Percentiles rank a stretch among this genome's conserved stretches.
Conservation (phyloP, 2,888 invertebrate species). For the Drosophila conformis region DNA sequence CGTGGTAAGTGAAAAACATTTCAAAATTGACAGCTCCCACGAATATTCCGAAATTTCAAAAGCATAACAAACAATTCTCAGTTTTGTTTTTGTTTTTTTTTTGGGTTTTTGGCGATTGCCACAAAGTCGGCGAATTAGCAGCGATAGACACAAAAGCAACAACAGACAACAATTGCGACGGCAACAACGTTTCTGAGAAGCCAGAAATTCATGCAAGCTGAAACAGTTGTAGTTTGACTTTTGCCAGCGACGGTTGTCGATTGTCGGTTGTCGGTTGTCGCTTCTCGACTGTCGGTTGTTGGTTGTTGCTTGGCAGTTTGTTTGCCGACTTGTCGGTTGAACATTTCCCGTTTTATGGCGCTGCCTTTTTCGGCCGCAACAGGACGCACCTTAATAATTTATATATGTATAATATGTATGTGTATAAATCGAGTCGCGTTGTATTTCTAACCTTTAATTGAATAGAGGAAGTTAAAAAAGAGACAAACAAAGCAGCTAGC, state of each 20-base stretch:
- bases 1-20: slow-evolving; percentile 7
- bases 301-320: slow-evolving; percentile 17
- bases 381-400: slow-evolving; percentile 76
- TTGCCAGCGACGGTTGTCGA: slow-evolving; percentile 56
- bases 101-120: slow-evolving; percentile 25
- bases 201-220: slow-evolving; percentile 41
- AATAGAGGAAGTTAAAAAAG: slow-evolving; percentile 26
- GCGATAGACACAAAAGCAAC: slow-evolving; percentile 26
- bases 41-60: slow-evolving; percentile 28
- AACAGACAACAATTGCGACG: slow-evolving; percentile 11
- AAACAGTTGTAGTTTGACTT: slow-evolving; percentile 73
- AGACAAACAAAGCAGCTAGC: slow-evolving; percentile 9
- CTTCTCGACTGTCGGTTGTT: slow-evolving; percentile 28
- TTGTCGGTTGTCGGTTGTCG: slow-evolving; percentile 15
- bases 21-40: slow-evolving; percentile 21
- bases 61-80: slow-evolving; percentile 27
- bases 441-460: slow-evolving; percentile 69
- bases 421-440: slow-evolving; percentile 28
- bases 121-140: slow-evolving; percentile 32
- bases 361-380: slow-evolving; percentile 65
- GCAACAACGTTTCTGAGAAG: slow-evolving; percentile 42
- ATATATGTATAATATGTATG: slow-evolving; percentile 4
- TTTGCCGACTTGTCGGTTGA: slow-evolving; percentile 45
- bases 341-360: slow-evolving; percentile 44
- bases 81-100: not conserved